Percentiles rank a stretch among this genome's conserved stretches.
phyloP scores from a whole-genome alignment of 2,888 invertebrate species.

The Cacoxenus indagator region DNA sequence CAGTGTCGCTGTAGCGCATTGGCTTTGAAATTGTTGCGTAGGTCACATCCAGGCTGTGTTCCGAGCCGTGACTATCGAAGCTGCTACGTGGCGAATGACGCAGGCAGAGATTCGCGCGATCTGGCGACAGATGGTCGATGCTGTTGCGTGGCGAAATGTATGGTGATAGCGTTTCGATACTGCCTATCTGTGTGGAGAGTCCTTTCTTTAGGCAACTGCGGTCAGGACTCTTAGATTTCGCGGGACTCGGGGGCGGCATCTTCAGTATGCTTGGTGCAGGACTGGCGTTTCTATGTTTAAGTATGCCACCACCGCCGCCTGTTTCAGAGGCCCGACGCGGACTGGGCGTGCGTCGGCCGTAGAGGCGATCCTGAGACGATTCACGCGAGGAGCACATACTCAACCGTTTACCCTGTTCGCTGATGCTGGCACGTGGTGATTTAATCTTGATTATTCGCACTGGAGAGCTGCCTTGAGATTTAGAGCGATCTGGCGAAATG shows the following conservation, averaged over 20 bases:
- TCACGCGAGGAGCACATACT: conserved; percentile 68
- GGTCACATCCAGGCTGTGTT: conserved; percentile 64
- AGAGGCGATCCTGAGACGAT: conserved; percentile 67
- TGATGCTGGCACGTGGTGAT: conserved; percentile 74
- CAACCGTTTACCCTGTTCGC: conserved; percentile 70
- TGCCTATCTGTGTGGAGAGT: conserved; percentile 66
- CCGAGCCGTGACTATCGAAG: conserved; percentile 69
- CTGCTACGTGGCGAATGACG: conserved; percentile 69
- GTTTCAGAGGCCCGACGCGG: conserved; percentile 67
- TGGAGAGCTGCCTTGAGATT: conserved; percentile 69
- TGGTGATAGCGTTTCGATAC: conserved; percentile 67
- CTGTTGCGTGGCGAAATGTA: conserved; percentile 68
- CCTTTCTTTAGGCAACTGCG: conserved; percentile 69
- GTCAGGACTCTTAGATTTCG: conserved; percentile 69
- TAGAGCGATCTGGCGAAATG: conserved; percentile 72
- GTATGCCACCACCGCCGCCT: conserved; percentile 65
- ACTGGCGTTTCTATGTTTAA: conserved; percentile 63
- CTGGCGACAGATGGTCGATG: conserved; percentile 69
- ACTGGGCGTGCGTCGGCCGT: conserved; percentile 65
- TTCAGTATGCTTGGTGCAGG: conserved; percentile 66
- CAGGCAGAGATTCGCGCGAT: conserved; percentile 62
- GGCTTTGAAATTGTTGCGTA: conserved; percentile 49
- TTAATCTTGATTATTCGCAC: conserved; percentile 71
- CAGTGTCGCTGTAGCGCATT: conserved; percentile 23
- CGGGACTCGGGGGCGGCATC: conserved; percentile 66